Evolutionary conservation across 2,113 vertebrate species (phyloP).

Genomic region (Labeo catla): DNA sequence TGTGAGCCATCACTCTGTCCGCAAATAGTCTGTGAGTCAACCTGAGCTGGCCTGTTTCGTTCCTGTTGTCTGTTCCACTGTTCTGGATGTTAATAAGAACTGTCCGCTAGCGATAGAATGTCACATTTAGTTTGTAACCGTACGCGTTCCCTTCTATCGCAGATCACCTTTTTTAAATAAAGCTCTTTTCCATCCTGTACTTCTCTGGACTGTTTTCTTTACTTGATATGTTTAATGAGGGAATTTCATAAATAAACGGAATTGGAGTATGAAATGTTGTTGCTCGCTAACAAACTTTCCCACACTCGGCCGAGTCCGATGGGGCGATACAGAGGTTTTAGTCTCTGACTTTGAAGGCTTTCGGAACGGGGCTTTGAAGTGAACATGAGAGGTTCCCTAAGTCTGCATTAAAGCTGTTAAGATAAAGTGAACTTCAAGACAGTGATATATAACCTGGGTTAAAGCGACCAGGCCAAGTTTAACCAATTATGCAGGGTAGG

Average conservation of each 20-base stretch:
- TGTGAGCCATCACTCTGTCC: slow-evolving; percentile 41
- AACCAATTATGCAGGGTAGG: slow-evolving; percentile 73
- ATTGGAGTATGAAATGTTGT: background rate
- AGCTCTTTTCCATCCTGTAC: slow-evolving; percentile 78
- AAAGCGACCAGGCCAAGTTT: slow-evolving; percentile 70
- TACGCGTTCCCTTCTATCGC: slow-evolving; percentile 87
- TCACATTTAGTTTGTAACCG: slow-evolving; percentile 90
- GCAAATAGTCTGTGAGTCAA: slow-evolving; percentile 64
- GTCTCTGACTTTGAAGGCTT: slow-evolving; percentile 72
- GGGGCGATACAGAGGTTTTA: slow-evolving; percentile 69
- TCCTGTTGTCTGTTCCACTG: slow-evolving; percentile 77
- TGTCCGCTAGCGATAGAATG: slow-evolving; percentile 79
- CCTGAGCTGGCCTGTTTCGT: slow-evolving; percentile 73
- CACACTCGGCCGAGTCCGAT: slow-evolving; percentile 66
- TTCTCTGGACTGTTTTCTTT: background rate
- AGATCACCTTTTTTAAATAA: slow-evolving; percentile 93
- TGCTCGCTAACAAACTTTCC: slow-evolving; percentile 60
- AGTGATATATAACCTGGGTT: slow-evolving; percentile 72
- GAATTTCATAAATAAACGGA: background rate
- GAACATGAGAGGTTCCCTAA: slow-evolving; percentile 69
- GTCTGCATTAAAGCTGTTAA: slow-evolving; percentile 63
- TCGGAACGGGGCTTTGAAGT: slow-evolving; percentile 75
- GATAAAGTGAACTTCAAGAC: slow-evolving; percentile 74
- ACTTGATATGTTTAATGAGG: background rate
- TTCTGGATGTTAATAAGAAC: slow-evolving; percentile 89